phyloP scores from a whole-genome alignment of 2,888 invertebrate species.

The Drosophila parthenogenetica region DNA sequence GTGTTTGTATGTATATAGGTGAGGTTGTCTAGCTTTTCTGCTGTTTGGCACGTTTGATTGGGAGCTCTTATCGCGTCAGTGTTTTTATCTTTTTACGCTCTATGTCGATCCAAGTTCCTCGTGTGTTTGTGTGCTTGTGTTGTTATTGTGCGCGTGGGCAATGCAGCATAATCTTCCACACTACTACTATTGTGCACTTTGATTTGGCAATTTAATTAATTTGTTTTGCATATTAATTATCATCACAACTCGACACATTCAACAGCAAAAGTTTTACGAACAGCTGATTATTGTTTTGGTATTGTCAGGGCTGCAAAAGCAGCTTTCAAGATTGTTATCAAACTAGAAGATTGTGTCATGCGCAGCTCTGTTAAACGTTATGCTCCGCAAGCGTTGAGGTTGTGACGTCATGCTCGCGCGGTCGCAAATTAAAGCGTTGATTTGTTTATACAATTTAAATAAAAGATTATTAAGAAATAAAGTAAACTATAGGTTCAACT shows the following conservation, averaged over 20 bases:
- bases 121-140: slow-evolving; percentile 7
- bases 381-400: neutral
- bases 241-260: slow-evolving; percentile 18
- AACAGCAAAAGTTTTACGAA: slow-evolving; percentile 7
- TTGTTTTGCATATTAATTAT: slow-evolving; percentile 15
- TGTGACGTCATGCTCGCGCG: slow-evolving; percentile 27
- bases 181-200: slow-evolving; percentile 21
- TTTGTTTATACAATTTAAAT: no score
- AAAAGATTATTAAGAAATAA: no score
- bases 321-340: neutral
- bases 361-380: slow-evolving; percentile 6
- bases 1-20: slow-evolving; percentile 14
- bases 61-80: slow-evolving; percentile 54
- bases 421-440: no score
- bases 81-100: slow-evolving; percentile 45
- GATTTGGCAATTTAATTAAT: slow-evolving; percentile 7
- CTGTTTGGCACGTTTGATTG: slow-evolving; percentile 59
- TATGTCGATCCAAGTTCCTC: slow-evolving; percentile 16
- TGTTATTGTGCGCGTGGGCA: slow-evolving; percentile 16
- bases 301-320: slow-evolving; percentile 41
- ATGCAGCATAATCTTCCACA: slow-evolving; percentile 23
- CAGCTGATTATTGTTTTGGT: slow-evolving; percentile 59
- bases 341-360: slow-evolving; percentile 17
- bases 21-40: slow-evolving; percentile 9
- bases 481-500: no score